Base-by-base conservation (phyloP, 2,797 vertebrate genomes). In the Gymnothorax reevesii region DNA sequence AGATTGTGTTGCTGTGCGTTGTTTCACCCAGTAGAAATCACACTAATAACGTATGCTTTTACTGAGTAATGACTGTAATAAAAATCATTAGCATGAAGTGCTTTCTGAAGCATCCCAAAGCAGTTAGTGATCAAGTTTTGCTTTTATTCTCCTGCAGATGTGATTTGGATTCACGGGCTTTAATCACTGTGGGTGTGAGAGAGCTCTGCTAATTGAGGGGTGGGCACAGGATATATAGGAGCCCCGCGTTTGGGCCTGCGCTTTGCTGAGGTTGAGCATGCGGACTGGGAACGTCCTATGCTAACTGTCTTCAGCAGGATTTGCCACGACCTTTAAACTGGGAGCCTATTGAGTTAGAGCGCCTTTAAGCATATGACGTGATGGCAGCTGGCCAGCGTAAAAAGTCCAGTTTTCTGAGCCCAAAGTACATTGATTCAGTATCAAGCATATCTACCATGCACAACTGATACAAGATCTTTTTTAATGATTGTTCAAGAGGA, bases 1-100 rank as follows among this genome's bases (percentile, higher is more conserved):
- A 95, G 91, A 93, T 95, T 93, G 95, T 95, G 94, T 96, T 95
- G 95, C 95, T 96, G 95, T 97, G 95, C 90, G 95, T 94, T 93
- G 92, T 95, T 96, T 88, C 13, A 92, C 95, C 94, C 94, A 94
- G 94, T 94, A 96, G 91, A 91, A 94, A 93, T 93, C 86, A 84
- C 93, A 92, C 91, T 92, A 94, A 95, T 95, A 94, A 96, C 93
- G 96, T 94, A 95, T 90, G 92, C 92, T 94, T 91, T 93, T 33
- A 95, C 95, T 96, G 95, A 94, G 94, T 95, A 91, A 94, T 93
- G 93, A 95, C 93, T 89, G 94, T 89, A 79, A 79, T 79, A 79
- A 79, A 79, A 96, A 96, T 93, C 92, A 92, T 87, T 90, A 95
- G 96, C 95, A 96, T 97, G 96, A 96, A 93, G 91, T 96, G 95